Percentiles rank a stretch among this genome's conserved stretches.
Evolutionary conservation across 1,140 invertebrate genomes (phyloP).

Genomic region (Psilanteris sp.): DNA sequence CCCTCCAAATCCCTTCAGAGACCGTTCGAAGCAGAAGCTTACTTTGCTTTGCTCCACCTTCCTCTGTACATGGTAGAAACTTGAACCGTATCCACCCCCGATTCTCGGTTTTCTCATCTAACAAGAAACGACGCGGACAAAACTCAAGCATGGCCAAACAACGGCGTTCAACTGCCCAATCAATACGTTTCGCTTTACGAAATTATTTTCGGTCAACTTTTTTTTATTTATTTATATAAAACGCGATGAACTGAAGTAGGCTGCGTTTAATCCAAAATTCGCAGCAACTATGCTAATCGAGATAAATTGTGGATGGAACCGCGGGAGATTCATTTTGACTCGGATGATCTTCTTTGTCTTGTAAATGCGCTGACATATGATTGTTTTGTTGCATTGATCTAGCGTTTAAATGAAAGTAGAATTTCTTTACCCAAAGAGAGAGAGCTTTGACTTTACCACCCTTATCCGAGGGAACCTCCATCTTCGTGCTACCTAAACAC

Average conservation of each 20-base stretch:
- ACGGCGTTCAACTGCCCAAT: conserved; percentile 38
- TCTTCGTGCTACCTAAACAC: conserved; percentile 63
- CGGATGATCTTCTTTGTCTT: no score
- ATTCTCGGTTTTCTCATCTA: conserved; percentile 66
- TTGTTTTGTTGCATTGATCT: background rate
- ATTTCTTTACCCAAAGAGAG: conserved; percentile 23
- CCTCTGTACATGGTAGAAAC: conserved; percentile 68
- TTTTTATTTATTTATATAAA: conserved; percentile 9
- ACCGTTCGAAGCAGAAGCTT: conserved; percentile 66
- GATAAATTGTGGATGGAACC: no score
- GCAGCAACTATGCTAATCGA: no score
- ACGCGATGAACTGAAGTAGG: conserved; percentile 7
- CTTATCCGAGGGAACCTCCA: conserved; percentile 64
- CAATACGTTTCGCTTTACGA: conserved; percentile 32
- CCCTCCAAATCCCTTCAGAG: conserved; percentile 63
- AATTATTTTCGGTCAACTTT: conserved; percentile 26
- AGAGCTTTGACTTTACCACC: conserved; percentile 63
- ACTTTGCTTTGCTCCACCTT: conserved; percentile 70
- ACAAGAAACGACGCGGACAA: conserved; percentile 52
- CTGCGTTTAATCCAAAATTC: no score
- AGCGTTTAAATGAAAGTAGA: background rate
- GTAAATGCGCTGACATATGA: no score
- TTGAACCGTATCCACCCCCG: conserved; percentile 69
- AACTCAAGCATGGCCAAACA: conserved; percentile 61
- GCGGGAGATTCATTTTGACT: no score